Base-by-base conservation (phyloP, 2,888 invertebrate species). In the Margaritifera margaritifera region DNA sequence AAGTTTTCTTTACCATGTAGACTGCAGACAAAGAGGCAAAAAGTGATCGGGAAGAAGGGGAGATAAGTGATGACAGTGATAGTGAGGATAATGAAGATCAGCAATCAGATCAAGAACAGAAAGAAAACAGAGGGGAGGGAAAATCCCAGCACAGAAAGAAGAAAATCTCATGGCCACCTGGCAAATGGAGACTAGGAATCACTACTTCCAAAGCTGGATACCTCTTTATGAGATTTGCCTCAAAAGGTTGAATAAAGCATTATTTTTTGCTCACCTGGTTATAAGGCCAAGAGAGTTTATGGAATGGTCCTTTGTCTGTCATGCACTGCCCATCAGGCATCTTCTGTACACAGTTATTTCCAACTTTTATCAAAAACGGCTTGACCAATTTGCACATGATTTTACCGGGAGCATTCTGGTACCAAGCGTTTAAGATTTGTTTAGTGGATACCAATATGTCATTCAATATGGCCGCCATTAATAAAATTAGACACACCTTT, bases 161-260 rank as follows among this genome's bases (percentile, higher is more conserved):
- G 22, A 63, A 74, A 19, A 80, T 86, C 42, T 74, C 75, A 8
- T 85, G 84, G 84, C 95, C 95, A 22, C 92, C 93, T 57, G 94
- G 95, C 55, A 82, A 79, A 66, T 95, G 95, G 95, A 91, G 95
- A 76, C 92, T 94, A 87, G 95, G 95, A 4, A 89, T 92, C 72
- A 74, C 80, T 11, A 92, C 92, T 88, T 90, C 92, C 8, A 93
- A 93, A 87, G 92, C 93, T 31, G 93, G 93, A 85, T 92, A 92
- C 74, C 92, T 96, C 80, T 91, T 95, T 68, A 90, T 96, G 84
- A 91, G 95, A 75, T 95, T 94, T 91, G 94, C 95, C 50, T 93
- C 93, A 69, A 92, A 92, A 88, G 92, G 93, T 81, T 42, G 15
- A 42, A 15, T 15, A 42, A 67, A 22, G 75, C n/a, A 59, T 53